Conservation (phyloP, 2,888 invertebrate genomes). For the Eupeodes luniger region DNA sequence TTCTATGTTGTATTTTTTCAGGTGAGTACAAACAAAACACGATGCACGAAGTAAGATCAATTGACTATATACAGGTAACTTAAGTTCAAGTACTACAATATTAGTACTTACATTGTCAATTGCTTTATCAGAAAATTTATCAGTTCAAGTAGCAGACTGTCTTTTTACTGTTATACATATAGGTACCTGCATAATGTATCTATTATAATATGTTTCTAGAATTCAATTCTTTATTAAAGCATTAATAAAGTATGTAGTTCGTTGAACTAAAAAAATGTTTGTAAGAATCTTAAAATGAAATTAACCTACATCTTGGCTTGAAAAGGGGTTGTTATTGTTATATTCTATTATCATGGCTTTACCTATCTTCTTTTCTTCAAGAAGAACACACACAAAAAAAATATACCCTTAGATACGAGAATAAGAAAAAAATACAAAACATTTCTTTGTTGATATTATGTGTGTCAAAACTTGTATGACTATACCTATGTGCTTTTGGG, state of each 20-base stretch:
- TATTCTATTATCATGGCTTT: neutral
- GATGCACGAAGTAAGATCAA: no score
- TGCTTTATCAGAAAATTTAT: neutral
- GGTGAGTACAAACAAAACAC: no score
- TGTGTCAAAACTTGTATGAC: conserved; percentile 22
- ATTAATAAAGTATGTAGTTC: conserved; percentile 4
- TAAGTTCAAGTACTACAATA: no score
- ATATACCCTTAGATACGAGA: neutral
- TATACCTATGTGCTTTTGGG: neutral
- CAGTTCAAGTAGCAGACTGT: neutral
- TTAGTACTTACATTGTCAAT: no score
- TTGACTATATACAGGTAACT: no score
- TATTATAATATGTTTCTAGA: no score
- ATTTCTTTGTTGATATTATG: conserved; percentile 7
- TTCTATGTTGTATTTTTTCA: no score
- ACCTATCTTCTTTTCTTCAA: conserved; percentile 5
- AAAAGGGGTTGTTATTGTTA: neutral
- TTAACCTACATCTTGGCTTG: conserved; percentile 19
- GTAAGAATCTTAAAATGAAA: conserved; percentile 1
- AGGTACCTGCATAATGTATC: no score
- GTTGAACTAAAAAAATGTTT: conserved; percentile 16
- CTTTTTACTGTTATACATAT: no score
- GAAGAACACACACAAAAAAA: neutral
- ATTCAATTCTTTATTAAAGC: neutral
- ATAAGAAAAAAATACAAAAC: neutral